phyloP scores from a whole-genome alignment of 2,888 invertebrate genomes.

The Metalampra italica region DNA sequence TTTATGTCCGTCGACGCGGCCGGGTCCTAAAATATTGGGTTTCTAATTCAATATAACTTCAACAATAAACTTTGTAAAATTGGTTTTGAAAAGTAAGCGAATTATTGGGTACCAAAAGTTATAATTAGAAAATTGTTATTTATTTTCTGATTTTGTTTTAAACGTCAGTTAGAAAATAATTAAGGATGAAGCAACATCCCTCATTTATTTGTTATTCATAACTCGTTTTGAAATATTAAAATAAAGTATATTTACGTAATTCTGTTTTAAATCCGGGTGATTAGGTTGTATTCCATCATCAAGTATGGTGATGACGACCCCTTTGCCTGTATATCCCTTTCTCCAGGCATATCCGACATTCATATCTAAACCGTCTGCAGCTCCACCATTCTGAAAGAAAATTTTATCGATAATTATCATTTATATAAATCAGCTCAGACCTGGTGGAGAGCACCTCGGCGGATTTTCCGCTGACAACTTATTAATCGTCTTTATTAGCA shows the following conservation, averaged over 20 bases:
- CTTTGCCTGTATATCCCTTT: conserved; percentile 96
- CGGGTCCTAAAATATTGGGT: conserved; percentile 84
- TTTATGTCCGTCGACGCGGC: conserved; percentile 98
- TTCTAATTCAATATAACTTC: conserved; percentile 14
- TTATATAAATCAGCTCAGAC: too few relatives aligned
- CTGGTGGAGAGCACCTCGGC: too few relatives aligned
- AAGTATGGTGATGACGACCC: conserved; percentile 96
- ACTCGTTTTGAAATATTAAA: too few relatives aligned
- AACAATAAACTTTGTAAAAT: not conserved
- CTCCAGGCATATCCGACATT: conserved; percentile 97
- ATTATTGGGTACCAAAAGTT: conserved; percentile 3
- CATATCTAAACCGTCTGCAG: conserved; percentile 97
- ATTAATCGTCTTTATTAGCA: too few relatives aligned
- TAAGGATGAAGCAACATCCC: too few relatives aligned
- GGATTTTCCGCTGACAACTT: too few relatives aligned
- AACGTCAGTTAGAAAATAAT: not conserved
- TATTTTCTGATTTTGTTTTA: not conserved
- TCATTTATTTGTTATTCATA: too few relatives aligned
- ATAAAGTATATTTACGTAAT: conserved; percentile 86
- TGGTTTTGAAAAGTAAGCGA: not conserved
- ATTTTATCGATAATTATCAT: conserved; percentile 2
- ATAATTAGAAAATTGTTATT: conserved; percentile 6
- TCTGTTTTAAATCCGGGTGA: conserved; percentile 94
- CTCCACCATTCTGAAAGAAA: conserved; percentile 89
- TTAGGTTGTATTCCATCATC: conserved; percentile 98